Base-by-base conservation (phyloP, 92 coral and sea anemone species). In the Siderastrea radians region DNA sequence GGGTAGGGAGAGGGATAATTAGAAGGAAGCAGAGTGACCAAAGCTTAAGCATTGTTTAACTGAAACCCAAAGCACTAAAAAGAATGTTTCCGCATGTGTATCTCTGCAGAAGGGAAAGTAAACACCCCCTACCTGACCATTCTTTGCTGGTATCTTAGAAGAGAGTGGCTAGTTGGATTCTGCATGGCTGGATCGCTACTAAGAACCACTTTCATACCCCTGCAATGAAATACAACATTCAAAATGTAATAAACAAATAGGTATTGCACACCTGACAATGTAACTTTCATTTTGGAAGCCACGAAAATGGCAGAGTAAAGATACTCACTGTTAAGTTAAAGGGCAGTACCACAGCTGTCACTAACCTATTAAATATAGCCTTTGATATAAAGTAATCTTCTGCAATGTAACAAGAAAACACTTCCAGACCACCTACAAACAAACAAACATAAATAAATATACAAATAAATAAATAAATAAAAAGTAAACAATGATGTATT, bases 151-250 rank as follows among this genome's bases (percentile, higher is more conserved):
- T 91, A 95, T 68, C 90, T 87, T 53, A 86, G 83, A n/a, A 95
- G 90, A 19, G 98, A 95, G 44, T 95, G 89, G 13, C 59, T 84
- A 49, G 93, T 95, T 14, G 99, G 99, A 87, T 98, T 98, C 89
- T 98, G 99, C 94, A 95, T 92, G 54, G 99, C 99, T 68, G 99
- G 99, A 48, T 95, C 97, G 70, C 94, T 90, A 79, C 98, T 98
- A 15, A 98, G 86, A 1, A 90, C 95, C 7, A 98, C 94, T 87
- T 95, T 98, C 91, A 91, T 92, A 47, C 98, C 98, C 83, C 98
- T 96, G 83, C 15, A 83, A 65, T 16, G 5, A 57, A 70, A 59
- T 12, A 19, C 60, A 12, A 43, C 26, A 84, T 8, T 60, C 60
- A 48, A 7, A 79, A 74, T 13, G 52, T 13, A 7, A 78, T 26